Evolutionary conservation across 1,140 invertebrate species (phyloP).

Genomic region (Mercenaria mercenaria): DNA sequence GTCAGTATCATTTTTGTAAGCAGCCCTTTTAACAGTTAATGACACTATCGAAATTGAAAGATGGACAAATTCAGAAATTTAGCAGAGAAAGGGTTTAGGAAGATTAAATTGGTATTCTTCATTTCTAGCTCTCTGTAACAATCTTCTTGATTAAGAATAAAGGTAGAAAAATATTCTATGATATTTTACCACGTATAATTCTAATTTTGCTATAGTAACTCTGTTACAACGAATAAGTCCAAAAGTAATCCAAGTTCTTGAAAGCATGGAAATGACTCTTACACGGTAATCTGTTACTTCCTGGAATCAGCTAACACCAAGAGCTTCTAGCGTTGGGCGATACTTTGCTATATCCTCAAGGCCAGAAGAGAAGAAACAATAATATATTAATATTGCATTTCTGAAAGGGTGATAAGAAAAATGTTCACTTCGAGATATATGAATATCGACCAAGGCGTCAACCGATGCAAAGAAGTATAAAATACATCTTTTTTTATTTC

Average conservation of each 20-base stretch:
- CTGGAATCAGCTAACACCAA: slow-evolving; percentile 82
- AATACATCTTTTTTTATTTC: no score
- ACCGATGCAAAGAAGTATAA: no score
- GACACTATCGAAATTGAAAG: no score
- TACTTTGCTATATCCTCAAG: slow-evolving; percentile 71
- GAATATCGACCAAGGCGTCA: no score
- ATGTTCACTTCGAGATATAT: no score
- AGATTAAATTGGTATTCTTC: slow-evolving; percentile 69
- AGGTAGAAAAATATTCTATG: slow-evolving; percentile 80
- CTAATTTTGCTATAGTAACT: slow-evolving; percentile 76
- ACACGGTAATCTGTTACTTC: slow-evolving; percentile 77
- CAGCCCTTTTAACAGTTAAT: no score
- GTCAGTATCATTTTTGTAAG: no score
- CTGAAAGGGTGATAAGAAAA: no score
- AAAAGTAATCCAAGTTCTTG: slow-evolving; percentile 72
- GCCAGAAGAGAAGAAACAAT: no score
- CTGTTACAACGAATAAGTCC: slow-evolving; percentile 80
- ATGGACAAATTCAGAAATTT: no score
- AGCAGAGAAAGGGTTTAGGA: background rate
- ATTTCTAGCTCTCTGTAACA: slow-evolving; percentile 72
- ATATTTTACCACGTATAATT: slow-evolving; percentile 72
- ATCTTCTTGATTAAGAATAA: slow-evolving; percentile 76
- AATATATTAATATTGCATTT: no score
- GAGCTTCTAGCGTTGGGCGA: slow-evolving; percentile 69
- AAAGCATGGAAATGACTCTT: slow-evolving; percentile 69